Percentiles rank a stretch among this genome's conserved stretches.
phyloP scores from a whole-genome alignment of 2,113 vertebrate genomes.

The Dolichallabes microphthalmus region DNA sequence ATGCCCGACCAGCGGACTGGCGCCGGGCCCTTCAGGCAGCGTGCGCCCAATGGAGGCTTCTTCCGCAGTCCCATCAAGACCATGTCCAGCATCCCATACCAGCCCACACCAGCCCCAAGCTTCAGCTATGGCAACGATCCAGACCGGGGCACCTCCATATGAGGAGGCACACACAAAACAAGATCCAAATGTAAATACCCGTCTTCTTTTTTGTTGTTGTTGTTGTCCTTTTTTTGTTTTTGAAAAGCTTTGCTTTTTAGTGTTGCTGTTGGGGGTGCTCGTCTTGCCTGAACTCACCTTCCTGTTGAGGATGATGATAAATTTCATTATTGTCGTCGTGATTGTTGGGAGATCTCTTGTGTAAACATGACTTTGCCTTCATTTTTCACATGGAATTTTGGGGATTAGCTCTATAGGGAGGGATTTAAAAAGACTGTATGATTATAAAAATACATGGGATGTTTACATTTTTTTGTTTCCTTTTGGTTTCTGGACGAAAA shows the following conservation, averaged over 20 bases:
- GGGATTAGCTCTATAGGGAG: constrained; percentile 20
- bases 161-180: constrained; percentile 65
- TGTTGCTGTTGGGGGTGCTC: constrained; percentile 50
- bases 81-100: constrained; percentile 98
- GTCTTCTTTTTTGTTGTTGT: constrained; percentile 54
- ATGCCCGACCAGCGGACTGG: constrained; percentile 95
- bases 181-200: constrained; percentile 71
- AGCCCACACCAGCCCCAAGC: constrained; percentile 94
- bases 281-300: constrained; percentile 55
- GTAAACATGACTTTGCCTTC: constrained; percentile 66
- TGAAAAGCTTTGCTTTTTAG: constrained; percentile 56
- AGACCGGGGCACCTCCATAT: constrained; percentile 98
- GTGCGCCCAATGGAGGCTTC: constrained; percentile 96
- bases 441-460: constrained; percentile 29
- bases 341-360: constrained; percentile 65
- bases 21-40: constrained; percentile 89
- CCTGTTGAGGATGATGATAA: constrained; percentile 63
- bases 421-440: constrained; percentile 15
- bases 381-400: constrained; percentile 57
- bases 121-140: constrained; percentile 96
- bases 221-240: constrained; percentile 62
- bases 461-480: constrained; percentile 39
- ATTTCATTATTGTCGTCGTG: constrained; percentile 71
- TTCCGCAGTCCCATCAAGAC: constrained; percentile 99
- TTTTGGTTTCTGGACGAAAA: constrained; percentile 40